Conservation (phyloP, 2,888 invertebrate species). For the Litoditis marina region DNA sequence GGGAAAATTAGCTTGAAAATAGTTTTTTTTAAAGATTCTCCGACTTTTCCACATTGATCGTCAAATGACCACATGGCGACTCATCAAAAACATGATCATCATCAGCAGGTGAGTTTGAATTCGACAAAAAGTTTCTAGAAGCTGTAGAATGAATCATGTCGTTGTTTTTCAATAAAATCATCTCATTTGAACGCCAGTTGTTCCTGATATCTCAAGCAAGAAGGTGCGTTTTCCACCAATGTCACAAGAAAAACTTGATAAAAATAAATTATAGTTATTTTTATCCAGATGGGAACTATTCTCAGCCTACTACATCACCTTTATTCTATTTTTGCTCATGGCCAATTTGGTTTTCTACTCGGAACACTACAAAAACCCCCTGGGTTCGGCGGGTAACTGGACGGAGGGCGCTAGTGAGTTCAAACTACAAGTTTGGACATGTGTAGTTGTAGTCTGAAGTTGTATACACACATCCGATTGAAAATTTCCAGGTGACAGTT, state of each 20-base stretch:
- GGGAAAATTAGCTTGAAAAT: background rate
- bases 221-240: background rate
- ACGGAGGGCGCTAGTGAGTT: background rate
- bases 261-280: too few species aligned
- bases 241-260: background rate
- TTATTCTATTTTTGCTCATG: constrained; percentile 40
- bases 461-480: too few species aligned
- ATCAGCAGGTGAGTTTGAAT: constrained; percentile 33
- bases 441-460: too few species aligned
- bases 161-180: too few species aligned
- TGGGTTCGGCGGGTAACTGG: background rate
- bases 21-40: constrained; percentile 47
- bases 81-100: constrained; percentile 46
- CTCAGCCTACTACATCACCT: constrained; percentile 49
- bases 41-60: constrained; percentile 56
- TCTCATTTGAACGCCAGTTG: too few species aligned
- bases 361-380: constrained; percentile 3
- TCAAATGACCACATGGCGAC: constrained; percentile 50
- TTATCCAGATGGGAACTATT: constrained; percentile 35
- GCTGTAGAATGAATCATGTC: background rate
- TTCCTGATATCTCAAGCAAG: too few species aligned
- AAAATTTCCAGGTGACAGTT: too few species aligned
- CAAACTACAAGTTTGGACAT: too few species aligned
- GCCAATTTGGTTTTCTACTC: constrained; percentile 23
- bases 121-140: background rate